Percentiles rank a stretch among this genome's conserved stretches.
Conservation (phyloP, 2,113 vertebrate species). For the Labrus mixtus region DNA sequence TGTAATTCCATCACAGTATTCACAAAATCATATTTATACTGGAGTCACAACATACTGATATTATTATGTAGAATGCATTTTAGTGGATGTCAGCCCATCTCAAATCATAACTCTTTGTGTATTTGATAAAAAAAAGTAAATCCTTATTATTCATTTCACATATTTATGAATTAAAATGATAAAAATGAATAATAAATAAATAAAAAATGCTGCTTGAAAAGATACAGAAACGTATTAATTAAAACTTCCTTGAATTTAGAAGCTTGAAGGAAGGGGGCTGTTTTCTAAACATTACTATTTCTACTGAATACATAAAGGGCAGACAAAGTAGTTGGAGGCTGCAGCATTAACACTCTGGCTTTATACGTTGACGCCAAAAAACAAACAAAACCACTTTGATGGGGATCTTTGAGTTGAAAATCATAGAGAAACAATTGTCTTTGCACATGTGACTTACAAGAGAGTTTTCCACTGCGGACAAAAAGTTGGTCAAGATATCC, state of each 20-base stretch:
- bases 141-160: not conserved
- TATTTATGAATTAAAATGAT: no score
- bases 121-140: not conserved
- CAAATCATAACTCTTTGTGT: not conserved
- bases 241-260: no score
- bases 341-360: no score
- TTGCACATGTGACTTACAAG: not conserved
- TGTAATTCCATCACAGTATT: not conserved
- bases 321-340: no score
- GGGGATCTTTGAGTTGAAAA: not conserved
- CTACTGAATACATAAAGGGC: not conserved
- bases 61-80: not conserved
- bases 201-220: not conserved
- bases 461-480: not conserved
- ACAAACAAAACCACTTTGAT: not conserved
- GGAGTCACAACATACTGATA: not conserved
- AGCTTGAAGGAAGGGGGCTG: conserved; percentile 12
- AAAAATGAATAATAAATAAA: no score
- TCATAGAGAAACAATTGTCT: not conserved
- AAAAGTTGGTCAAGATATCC: no score
- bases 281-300: conserved; percentile 22
- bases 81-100: not conserved
- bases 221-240: no score
- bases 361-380: not conserved
- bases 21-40: not conserved